Conservation (phyloP, 2,113 vertebrate species). For the Chlorodrepanis virens region DNA sequence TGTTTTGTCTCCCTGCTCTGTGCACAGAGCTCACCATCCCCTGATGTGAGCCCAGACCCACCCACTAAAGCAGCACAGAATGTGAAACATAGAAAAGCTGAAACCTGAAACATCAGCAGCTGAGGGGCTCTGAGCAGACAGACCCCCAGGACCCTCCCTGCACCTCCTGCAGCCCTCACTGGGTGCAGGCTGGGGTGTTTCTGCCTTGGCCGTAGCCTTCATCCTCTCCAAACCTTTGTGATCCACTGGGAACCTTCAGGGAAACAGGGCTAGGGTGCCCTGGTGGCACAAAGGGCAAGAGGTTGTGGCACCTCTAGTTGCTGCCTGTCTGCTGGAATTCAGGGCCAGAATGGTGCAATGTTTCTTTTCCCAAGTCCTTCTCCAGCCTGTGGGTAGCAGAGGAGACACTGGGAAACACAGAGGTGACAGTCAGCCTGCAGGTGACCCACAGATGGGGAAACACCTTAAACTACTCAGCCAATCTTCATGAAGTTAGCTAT, state of each 20-base stretch:
- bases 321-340: neutral
- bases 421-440: accelerated
- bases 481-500: neutral
- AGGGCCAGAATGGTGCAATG: accelerated
- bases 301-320: accelerated
- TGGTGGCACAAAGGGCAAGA: neutral
- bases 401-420: accelerated
- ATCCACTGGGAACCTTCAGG: accelerated
- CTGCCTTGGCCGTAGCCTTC: accelerated
- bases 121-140: neutral
- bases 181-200: neutral
- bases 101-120: neutral
- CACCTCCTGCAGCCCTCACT: neutral
- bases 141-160: no score
- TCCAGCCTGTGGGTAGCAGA: accelerated
- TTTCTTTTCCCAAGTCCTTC: neutral
- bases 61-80: neutral
- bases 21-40: neutral
- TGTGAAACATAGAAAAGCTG: neutral
- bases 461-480: neutral
- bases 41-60: neutral
- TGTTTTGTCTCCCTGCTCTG: no score
- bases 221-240: accelerated
- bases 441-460: accelerated
- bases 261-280: accelerated